Evolutionary conservation across 2,888 invertebrate species (phyloP).

Genomic region (Steromphala cineraria): DNA sequence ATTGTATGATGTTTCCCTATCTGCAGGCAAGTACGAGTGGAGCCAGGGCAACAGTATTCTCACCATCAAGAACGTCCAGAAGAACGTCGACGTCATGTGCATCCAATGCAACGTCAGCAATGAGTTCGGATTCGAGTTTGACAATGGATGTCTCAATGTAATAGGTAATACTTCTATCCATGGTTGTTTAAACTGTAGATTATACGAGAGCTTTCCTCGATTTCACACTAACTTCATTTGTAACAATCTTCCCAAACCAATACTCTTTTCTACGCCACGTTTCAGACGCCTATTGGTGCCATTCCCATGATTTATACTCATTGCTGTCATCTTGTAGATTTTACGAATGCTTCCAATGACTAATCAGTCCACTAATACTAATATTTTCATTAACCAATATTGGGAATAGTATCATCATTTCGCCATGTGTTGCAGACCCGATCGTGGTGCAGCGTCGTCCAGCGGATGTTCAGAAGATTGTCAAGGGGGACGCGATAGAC

Average conservation of each 20-base stretch:
- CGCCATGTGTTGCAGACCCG: slow-evolving; percentile 12
- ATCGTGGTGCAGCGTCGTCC: background rate
- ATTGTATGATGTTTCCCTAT: too few species aligned
- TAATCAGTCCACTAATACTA: too few species aligned
- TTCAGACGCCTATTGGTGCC: background rate
- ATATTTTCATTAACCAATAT: too few species aligned
- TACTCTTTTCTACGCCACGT: too few species aligned
- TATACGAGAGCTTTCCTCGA: too few species aligned
- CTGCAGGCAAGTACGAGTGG: too few species aligned
- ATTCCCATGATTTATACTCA: too few species aligned
- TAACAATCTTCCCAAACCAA: background rate
- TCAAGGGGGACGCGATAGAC: background rate
- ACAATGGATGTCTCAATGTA: slow-evolving; percentile 10
- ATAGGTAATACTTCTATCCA: background rate
- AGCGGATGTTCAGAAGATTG: background rate
- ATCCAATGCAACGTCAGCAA: slow-evolving; percentile 1
- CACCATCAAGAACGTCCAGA: background rate
- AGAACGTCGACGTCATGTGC: background rate
- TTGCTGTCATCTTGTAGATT: too few species aligned
- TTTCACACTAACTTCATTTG: too few species aligned
- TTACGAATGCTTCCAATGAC: too few species aligned
- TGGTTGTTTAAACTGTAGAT: too few species aligned
- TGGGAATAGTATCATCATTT: too few species aligned
- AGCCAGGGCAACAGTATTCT: background rate
- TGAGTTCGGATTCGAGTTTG: background rate